Evolutionary conservation across 2,113 vertebrate genomes (phyloP), one percentile per base, ranked within the genome.

Genomic region (Boulengeromyrus knoepffleri): DNA sequence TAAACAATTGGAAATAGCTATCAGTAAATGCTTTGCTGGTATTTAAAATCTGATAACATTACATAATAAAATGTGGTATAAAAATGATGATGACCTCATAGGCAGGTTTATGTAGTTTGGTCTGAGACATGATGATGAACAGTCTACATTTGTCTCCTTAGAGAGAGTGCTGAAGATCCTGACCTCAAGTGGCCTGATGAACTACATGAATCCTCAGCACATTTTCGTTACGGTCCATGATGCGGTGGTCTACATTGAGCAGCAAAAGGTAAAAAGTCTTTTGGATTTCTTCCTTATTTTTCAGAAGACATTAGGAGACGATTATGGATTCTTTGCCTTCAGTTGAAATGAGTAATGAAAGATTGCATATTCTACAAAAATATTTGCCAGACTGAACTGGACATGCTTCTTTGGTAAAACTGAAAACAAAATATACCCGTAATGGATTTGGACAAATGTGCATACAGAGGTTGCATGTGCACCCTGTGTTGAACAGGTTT

Each of bases 161-260:
- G 97, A 96, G 88, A 95, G 94, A 0, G 96, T 98, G 47, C 91
- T 98, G 90, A 95, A 94, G 92, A 97, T 97, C 50, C 93, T 98
- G 88, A 97, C 96, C 49, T 95, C 95, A 36, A 97, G 97, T 24
- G 97, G 97, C 36, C 95, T 98, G 13, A 95, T 97, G 96, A 96
- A 95, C 88, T 95, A 95, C 92, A 94, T 98, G 92, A 96, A 95
- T 88, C 96, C 97, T n/a, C 97, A 97, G 58, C 97, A 98, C 91
- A 96, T 98, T 90, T 98, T 98, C 56, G 96, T 98, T 89, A 98
- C 97, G 0, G 95, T 98, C 47, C 97, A 98, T 27, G 97, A 98
- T 56, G 97, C 97, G 0, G 96, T 97, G 12, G 95, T 96, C 45
- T 94, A 96, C 50, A 96, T 97, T 31, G 94, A 97, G 88, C 95